phyloP scores from a whole-genome alignment of 2,113 vertebrate species.

The Callaeas wilsoni region DNA sequence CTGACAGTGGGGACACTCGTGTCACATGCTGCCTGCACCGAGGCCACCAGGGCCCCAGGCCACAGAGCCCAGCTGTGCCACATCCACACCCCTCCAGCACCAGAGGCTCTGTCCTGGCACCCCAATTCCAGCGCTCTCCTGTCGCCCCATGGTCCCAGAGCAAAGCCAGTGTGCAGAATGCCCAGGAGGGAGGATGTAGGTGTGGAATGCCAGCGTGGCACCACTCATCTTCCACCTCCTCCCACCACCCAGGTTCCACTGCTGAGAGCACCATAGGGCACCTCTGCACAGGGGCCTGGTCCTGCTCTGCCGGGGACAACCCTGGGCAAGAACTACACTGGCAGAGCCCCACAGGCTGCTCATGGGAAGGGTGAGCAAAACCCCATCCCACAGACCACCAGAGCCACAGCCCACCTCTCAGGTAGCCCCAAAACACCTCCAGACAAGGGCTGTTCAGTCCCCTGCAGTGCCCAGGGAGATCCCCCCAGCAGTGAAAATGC shows the following conservation, averaged over 20 bases:
- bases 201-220: rapidly evolving
- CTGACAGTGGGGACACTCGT: not conserved
- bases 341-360: not conserved
- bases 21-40: rapidly evolving
- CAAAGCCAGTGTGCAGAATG: not conserved
- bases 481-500: not conserved
- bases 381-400: not conserved
- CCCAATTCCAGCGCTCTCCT: not conserved
- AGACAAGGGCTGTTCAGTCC: not conserved
- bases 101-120: not conserved
- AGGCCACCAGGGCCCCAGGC: not conserved
- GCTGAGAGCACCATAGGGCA: not conserved
- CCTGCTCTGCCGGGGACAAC: not conserved
- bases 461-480: not conserved
- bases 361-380: not conserved
- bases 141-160: rapidly evolving
- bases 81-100: not conserved
- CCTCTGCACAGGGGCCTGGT: not conserved
- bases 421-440: not conserved
- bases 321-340: rapidly evolving
- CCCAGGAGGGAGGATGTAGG: not conserved
- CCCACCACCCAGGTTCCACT: not conserved
- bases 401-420: not conserved
- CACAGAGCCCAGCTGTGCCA: not conserved
- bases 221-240: not conserved